Evolutionary conservation across 1,140 invertebrate genomes (phyloP), one percentile per base, ranked within the genome.

Genomic region (Zaprionus kolodkinae): DNA sequence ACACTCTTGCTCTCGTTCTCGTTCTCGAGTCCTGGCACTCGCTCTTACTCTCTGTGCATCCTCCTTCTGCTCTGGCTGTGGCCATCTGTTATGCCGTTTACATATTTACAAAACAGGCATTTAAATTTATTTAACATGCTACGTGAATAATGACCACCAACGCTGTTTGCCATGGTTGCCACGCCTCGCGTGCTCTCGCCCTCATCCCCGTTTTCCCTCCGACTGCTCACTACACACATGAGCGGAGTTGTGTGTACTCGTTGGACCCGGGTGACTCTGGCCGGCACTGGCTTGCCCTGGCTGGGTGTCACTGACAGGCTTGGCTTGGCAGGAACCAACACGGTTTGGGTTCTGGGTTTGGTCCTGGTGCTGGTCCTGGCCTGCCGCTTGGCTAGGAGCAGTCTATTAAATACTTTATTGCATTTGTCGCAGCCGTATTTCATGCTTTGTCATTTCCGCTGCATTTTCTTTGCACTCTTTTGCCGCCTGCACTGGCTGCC

Each of bases 401-500:
- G 87, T 91, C 87, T 91, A 91, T 91, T 91, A 91, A 91, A 91
- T 91, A 84, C 88, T 91, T 91, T 91, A 91, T 91, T 91, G 87
- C 87, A 91, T 91, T 91, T 91, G 83, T 87, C 83, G 88, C 80
- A 91, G 87, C 79, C 83, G 80, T 84, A 89, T 89, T 89, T 89
- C 85, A 89, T 89, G 85, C 85, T 89, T 89, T 89, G 85, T 89
- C 85, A 89, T 89, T 89, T 89, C 85, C 85, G 85, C 72, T 89
- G 85, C 85, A 85, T 89, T 89, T 90, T 90, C 85, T 79, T 89
- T 89, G 76, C 81, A 78, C 78, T 85, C 79, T 70, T 35, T 60
- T 45, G n/a, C 57, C 50, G 52, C 36, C 11, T 30, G 25, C 25
- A 27, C 25, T 27, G 25, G 25, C 25, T 27, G 25, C 25, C 25